phyloP scores from a whole-genome alignment of 2,113 vertebrate genomes.

The Benitochromis conjunctus region DNA sequence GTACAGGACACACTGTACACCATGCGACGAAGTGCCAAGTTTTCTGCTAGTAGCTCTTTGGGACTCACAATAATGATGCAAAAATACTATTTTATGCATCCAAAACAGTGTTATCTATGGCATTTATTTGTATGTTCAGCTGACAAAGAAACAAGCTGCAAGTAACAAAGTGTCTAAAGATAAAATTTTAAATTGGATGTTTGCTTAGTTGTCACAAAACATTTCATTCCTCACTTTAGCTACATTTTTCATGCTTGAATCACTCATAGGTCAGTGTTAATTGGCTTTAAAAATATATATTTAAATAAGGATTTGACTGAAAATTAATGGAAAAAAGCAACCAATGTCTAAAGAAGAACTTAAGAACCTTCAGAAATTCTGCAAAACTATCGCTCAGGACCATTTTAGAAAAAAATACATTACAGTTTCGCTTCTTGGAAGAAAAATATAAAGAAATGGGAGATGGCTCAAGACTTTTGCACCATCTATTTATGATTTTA shows the following conservation, averaged over 20 bases:
- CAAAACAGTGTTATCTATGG: background rate
- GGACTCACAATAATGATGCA: background rate
- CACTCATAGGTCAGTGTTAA: background rate
- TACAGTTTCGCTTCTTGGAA: background rate
- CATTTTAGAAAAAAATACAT: background rate
- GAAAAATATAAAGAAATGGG: background rate
- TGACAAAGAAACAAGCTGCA: background rate
- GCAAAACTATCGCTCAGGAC: background rate
- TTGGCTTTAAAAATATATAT: background rate
- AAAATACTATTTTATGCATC: background rate
- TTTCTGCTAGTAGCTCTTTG: background rate
- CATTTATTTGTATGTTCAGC: background rate
- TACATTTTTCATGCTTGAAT: accelerated
- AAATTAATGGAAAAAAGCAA: background rate
- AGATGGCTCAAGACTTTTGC: background rate
- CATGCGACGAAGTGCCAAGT: accelerated
- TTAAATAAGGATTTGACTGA: background rate
- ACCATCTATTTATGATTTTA: background rate
- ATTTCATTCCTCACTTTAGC: background rate
- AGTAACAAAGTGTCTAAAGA: background rate
- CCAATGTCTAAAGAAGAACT: background rate
- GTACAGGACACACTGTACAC: background rate
- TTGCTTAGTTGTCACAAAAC: background rate
- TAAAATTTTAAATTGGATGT: background rate
- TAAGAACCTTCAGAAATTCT: background rate